Evolutionary conservation across 2,797 vertebrate species (phyloP).

Genomic region (Dendrocincla fuliginosa): DNA sequence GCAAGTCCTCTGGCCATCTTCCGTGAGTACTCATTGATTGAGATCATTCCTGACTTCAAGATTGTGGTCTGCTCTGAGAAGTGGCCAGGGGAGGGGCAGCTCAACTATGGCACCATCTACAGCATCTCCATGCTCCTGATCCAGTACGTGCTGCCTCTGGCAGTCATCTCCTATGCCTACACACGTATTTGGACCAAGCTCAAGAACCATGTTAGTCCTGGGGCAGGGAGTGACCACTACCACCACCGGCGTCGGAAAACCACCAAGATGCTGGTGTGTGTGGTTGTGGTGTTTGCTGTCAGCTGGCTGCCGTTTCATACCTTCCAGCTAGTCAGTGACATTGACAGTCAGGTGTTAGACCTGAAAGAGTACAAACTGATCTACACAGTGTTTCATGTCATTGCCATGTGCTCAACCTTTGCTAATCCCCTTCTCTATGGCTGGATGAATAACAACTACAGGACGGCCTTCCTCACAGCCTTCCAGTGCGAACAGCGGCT

Average conservation of each 20-base stretch:
- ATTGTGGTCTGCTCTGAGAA: conserved; percentile 91
- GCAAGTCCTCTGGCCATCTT: conserved; percentile 95
- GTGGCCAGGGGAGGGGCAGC: conserved; percentile 86
- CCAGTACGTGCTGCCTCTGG: conserved; percentile 88
- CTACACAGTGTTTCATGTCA: conserved; percentile 90
- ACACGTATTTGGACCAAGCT: conserved; percentile 90
- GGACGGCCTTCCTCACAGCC: conserved; percentile 87
- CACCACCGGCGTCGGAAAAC: conserved; percentile 87
- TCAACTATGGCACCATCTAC: conserved; percentile 85
- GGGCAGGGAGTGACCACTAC: conserved; percentile 76
- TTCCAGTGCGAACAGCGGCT: conserved; percentile 82
- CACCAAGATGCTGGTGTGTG: conserved; percentile 92
- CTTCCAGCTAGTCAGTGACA: conserved; percentile 92
- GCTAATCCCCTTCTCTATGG: conserved; percentile 95
- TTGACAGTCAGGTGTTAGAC: conserved; percentile 84
- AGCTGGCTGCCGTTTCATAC: conserved; percentile 94
- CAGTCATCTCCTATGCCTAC: conserved; percentile 89
- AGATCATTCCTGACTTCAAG: conserved; percentile 81
- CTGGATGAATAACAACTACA: conserved; percentile 97
- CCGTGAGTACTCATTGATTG: conserved; percentile 87
- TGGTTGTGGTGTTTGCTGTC: conserved; percentile 92
- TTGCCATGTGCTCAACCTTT: conserved; percentile 95
- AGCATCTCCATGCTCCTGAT: conserved; percentile 88
- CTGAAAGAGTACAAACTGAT: conserved; percentile 93
- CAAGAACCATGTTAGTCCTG: conserved; percentile 81